Evolutionary conservation across 2,113 vertebrate genomes (phyloP), one percentile per base, ranked within the genome.

Genomic region (Dunckerocampus dactyliophorus): DNA sequence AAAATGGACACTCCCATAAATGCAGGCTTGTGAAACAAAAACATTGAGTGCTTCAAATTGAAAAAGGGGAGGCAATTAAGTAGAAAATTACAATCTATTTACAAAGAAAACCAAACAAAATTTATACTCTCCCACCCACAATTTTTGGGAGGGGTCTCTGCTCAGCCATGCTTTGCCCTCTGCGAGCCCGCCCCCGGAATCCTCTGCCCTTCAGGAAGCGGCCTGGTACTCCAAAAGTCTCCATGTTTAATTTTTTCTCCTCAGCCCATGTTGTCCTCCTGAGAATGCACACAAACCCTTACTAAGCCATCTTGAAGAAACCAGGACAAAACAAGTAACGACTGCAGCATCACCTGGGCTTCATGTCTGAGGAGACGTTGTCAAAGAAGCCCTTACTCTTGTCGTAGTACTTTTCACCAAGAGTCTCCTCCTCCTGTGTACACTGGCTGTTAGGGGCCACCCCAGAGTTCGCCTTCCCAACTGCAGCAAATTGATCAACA

Each of bases 381-480:
- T 99, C 97, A 48, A 96, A 99, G 89, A 99, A 99, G 20, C 95
- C 95, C 83, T 98, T 98, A 49, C 94, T 89, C 76, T 94, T 98
- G 87, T 99, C 93, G 0, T 99, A 98, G 69, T 94, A 96, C 65
- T 95, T 97, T 3, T 95, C 94, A 1, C 90, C 89, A 16, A 92
- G 82, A 6, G 85, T 85, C 16, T 92, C 93, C 58, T 94, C 93
- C 6, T 88, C 74, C 42, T 47, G 64, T 0, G 79, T 82, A 5
- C 74, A 67, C 16, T 87, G 92, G 1, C 76, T 89, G n/a, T 88
- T 90, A 47, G 74, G 59, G 0, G 19, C 24, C 88, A 93, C 90
- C 24, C 88, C 82, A 10, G 90, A 82, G 47, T 93, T 92, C 7
- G 85, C 88, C 72, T 95, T 95, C 8, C 94, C 92, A 52, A 75